Conservation (phyloP, 2,888 invertebrate genomes). For the Drosophila conformis region DNA sequence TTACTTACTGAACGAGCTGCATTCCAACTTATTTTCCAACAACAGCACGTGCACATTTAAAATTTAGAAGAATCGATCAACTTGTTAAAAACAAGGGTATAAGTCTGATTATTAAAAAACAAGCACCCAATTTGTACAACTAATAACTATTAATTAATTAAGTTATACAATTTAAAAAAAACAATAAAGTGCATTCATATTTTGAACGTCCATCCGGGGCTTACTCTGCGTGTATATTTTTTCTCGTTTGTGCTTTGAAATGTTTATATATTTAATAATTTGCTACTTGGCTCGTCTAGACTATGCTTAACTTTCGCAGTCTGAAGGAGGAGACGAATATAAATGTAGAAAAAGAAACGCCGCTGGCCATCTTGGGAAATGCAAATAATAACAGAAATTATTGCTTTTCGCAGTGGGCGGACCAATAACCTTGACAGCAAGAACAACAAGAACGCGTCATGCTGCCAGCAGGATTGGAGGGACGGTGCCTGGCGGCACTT, state of each 20-base stretch:
- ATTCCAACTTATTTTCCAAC: background rate
- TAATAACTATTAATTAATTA: background rate
- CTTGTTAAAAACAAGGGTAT: background rate
- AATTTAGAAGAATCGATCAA: background rate
- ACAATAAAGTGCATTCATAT: background rate
- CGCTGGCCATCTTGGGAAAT: slow-evolving; percentile 36
- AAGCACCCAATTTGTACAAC: background rate
- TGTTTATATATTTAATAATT: slow-evolving; percentile 42
- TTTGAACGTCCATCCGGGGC: slow-evolving; percentile 1
- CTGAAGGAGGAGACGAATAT: slow-evolving; percentile 9
- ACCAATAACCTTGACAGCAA: slow-evolving; percentile 50
- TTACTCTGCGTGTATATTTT: slow-evolving; percentile 39
- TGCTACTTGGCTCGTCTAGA: slow-evolving; percentile 43
- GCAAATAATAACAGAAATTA: slow-evolving; percentile 55
- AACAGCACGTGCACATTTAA: background rate
- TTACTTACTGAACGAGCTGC: background rate
- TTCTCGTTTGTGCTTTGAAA: slow-evolving; percentile 29
- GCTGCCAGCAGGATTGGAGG: background rate
- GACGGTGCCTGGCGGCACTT: slow-evolving; percentile 50
- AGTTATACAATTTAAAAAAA: background rate
- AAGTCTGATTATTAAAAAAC: background rate
- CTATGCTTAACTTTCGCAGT: slow-evolving; percentile 32
- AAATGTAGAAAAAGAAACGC: slow-evolving; percentile 29
- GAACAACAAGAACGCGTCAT: background rate
- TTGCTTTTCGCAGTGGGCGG: slow-evolving; percentile 24